Percentiles rank a stretch among this genome's conserved stretches.
Evolutionary conservation across 2,888 invertebrate genomes (phyloP).

Genomic region (Aquatica leii): DNA sequence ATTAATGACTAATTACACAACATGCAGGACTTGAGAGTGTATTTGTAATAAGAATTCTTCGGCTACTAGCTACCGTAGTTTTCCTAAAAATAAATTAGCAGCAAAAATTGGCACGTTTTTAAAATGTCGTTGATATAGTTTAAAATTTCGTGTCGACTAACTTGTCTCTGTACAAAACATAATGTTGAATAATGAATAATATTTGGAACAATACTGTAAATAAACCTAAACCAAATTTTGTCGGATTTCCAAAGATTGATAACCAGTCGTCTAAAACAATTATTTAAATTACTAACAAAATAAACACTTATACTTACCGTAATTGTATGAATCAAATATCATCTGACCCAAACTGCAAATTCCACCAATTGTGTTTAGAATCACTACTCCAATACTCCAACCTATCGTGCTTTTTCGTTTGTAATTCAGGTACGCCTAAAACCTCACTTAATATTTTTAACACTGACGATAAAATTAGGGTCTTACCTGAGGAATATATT

Average conservation of each 20-base stretch:
- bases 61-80: too few species aligned
- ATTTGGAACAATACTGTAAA: slow-evolving; percentile 34
- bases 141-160: too few species aligned
- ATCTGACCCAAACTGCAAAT: slow-evolving; percentile 94
- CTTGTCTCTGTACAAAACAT: slow-evolving; percentile 24
- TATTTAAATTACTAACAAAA: too few species aligned
- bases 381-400: slow-evolving; percentile 98
- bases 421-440: slow-evolving; percentile 94
- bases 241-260: slow-evolving; percentile 36
- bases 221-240: slow-evolving; percentile 33
- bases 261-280: slow-evolving; percentile 30
- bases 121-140: too few species aligned
- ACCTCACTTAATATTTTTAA: too few species aligned
- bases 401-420: slow-evolving; percentile 94
- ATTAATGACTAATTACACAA: too few species aligned
- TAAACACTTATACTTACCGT: slow-evolving; percentile 72
- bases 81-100: too few species aligned
- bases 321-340: slow-evolving; percentile 93
- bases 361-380: slow-evolving; percentile 96
- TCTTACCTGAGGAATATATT: slow-evolving; percentile 95
- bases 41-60: too few species aligned
- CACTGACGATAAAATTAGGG: too few species aligned
- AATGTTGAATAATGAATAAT: slow-evolving; percentile 34
- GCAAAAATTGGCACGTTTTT: too few species aligned
- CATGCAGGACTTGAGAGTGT: too few species aligned